Conservation (phyloP, 1,140 invertebrate species). For the Zaprionus gabonicus region DNA sequence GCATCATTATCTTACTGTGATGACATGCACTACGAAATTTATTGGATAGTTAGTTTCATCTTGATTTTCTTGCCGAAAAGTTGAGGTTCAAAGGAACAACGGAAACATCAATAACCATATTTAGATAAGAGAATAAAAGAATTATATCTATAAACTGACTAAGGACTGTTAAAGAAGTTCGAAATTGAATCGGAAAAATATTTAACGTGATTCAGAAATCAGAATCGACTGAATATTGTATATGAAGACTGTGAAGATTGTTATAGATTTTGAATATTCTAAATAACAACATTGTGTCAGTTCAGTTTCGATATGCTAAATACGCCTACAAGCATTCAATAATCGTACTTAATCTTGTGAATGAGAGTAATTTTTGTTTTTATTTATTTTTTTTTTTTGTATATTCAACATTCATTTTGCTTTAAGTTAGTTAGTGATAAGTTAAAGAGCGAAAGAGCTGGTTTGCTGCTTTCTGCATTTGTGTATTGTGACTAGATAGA, state of each 20-base stretch:
- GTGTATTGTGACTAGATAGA: conserved; percentile 30
- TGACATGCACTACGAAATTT: conserved; percentile 48
- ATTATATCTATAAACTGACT: background rate
- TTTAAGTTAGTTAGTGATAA: conserved; percentile 17
- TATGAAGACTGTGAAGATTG: background rate
- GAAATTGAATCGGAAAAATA: background rate
- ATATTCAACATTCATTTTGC: conserved; percentile 46
- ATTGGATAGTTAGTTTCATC: conserved; percentile 16
- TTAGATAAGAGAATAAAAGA: background rate
- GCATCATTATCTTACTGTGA: conserved; percentile 35
- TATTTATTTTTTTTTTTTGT: background rate
- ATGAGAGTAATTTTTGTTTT: conserved; percentile 4
- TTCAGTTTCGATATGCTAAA: conserved; percentile 29
- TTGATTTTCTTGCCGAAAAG: conserved; percentile 17
- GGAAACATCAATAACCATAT: background rate
- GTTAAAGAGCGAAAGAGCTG: conserved; percentile 16
- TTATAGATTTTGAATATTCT: conserved; percentile 15
- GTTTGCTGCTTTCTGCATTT: conserved; percentile 18
- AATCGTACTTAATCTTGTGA: conserved; percentile 19
- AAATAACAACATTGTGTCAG: conserved; percentile 22
- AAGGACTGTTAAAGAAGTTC: background rate
- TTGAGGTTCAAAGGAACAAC: background rate
- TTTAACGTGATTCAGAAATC: background rate
- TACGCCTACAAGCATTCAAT: conserved; percentile 46
- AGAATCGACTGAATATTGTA: background rate